A percentile compares a stretch with the other conserved stretches of the same genome.
Conservation (phyloP, 2,797 vertebrate genomes). For the Neosalanx taihuensis region DNA sequence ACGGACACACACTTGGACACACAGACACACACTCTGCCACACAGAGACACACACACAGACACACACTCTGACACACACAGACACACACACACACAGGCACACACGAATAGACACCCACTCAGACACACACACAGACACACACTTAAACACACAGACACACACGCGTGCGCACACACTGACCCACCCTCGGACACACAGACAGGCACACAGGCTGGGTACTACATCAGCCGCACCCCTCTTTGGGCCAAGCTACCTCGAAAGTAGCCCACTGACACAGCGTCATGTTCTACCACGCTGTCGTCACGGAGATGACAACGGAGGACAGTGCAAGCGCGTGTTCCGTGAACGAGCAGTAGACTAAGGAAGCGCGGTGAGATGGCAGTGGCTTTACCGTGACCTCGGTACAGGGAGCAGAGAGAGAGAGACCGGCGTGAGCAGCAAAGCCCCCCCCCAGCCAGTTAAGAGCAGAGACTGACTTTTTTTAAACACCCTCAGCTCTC, state of each 20-base stretch:
- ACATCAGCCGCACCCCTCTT: not conserved
- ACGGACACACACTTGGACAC: no score
- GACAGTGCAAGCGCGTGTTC: not conserved
- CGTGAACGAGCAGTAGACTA: conserved; percentile 36
- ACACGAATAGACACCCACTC: not conserved
- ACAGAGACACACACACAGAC: not conserved
- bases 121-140: not conserved
- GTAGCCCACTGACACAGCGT: no score
- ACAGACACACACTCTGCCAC: not conserved
- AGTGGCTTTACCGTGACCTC: conserved; percentile 59
- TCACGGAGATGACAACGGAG: no score
- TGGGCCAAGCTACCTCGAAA: no score
- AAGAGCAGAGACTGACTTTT: conserved; percentile 34
- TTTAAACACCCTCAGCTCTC: conserved; percentile 27
- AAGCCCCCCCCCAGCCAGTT: conserved; percentile 48
- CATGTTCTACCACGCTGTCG: no score
- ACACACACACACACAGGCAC: not conserved
- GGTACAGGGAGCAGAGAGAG: conserved; percentile 42
- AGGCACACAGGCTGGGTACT: not conserved
- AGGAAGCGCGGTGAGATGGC: conserved; percentile 41
- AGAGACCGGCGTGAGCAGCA: conserved; percentile 32
- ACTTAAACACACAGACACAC: not conserved
- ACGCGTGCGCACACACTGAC: not conserved
- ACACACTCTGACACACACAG: not conserved
- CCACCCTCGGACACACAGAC: not conserved